These are phyloP conservation scores for Physocephala rufipes DNA, from an alignment of 2,888 invertebrate species.

Conservation along the genomic window DNA sequence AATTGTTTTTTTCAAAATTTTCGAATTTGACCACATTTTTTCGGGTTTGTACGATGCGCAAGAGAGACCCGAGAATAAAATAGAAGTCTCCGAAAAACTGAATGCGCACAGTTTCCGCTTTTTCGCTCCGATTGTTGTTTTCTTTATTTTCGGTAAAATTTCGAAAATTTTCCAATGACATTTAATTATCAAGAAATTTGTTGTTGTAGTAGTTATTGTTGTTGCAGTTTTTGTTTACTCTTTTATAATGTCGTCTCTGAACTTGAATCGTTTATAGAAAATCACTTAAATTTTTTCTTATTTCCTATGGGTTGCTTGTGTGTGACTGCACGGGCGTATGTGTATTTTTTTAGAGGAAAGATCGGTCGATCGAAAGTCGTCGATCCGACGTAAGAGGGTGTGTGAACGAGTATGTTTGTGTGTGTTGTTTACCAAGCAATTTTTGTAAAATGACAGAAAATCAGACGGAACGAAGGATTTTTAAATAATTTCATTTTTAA, in stretches of 20 bases:
- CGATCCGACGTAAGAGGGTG: background rate
- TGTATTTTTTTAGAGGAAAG: too few relatives aligned
- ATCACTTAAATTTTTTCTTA: background rate
- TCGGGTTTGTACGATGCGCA: too few relatives aligned
- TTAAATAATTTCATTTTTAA: constrained; percentile 4
- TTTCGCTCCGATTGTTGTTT: constrained; percentile 18
- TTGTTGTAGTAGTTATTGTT: background rate
- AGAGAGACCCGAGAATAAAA: constrained; percentile 22
- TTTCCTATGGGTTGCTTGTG: too few relatives aligned
- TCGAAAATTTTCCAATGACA: constrained; percentile 4
- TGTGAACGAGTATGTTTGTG: background rate
- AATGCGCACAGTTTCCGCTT: constrained; percentile 25
- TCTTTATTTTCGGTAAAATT: constrained; percentile 18
- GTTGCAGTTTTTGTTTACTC: too few relatives aligned
- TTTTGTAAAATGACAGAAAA: too few relatives aligned
- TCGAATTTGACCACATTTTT: too few relatives aligned
- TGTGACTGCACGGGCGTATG: too few relatives aligned
- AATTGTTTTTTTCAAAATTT: too few relatives aligned
- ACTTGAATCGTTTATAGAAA: constrained; percentile 33
- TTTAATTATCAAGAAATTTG: constrained; percentile 9
- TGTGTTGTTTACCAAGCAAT: background rate
- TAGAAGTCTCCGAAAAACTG: constrained; percentile 34
- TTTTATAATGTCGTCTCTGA: too few relatives aligned
- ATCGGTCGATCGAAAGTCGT: too few relatives aligned
- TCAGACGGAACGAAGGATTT: background rate